These are phyloP conservation scores for Heloderma charlesbogerti DNA, from an alignment of 2,113 vertebrate species.

Conservation along the genomic window DNA sequence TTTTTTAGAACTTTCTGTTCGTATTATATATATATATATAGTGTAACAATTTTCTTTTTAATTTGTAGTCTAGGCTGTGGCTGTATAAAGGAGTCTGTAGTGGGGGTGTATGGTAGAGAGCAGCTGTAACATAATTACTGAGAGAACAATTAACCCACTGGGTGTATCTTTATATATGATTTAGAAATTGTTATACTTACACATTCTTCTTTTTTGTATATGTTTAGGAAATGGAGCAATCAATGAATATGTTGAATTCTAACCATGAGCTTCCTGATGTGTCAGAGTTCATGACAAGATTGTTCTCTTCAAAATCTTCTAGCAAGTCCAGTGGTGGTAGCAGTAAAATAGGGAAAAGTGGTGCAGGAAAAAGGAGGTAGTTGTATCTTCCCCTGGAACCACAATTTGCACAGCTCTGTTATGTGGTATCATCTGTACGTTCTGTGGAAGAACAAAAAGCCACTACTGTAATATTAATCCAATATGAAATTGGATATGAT, in stretches of 20 bases:
- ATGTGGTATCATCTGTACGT: conserved; percentile 60
- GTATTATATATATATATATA: neutral
- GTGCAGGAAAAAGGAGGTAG: conserved; percentile 95
- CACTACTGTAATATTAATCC: conserved; percentile 73
- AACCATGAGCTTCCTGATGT: conserved; percentile 98
- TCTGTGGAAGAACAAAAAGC: conserved; percentile 72
- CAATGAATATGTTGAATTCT: conserved; percentile 99
- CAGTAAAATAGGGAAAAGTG: conserved; percentile 90
- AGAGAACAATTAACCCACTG: conserved; percentile 54
- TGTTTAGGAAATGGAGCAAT: conserved; percentile 97
- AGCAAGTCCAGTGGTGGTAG: conserved; percentile 88
- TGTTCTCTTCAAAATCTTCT: conserved; percentile 96
- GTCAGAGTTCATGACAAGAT: conserved; percentile 98
- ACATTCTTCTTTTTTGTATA: conserved; percentile 60
- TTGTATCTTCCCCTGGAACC: conserved; percentile 60
- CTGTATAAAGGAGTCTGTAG: conserved; percentile 51
- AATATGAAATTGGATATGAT: conserved; percentile 21
- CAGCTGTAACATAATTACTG: neutral
- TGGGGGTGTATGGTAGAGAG: conserved; percentile 16
- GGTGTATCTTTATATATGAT: neutral
- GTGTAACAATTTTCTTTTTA: conserved; percentile 33
- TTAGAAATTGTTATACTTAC: conserved; percentile 39
- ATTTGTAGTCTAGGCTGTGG: conserved; percentile 39
- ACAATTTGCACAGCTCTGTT: conserved; percentile 70
- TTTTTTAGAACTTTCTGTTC: conserved; percentile 51